These are phyloP conservation scores for Phrynosoma platyrhinos DNA, from an alignment of 2,113 vertebrate genomes.

Conservation along the genomic window DNA sequence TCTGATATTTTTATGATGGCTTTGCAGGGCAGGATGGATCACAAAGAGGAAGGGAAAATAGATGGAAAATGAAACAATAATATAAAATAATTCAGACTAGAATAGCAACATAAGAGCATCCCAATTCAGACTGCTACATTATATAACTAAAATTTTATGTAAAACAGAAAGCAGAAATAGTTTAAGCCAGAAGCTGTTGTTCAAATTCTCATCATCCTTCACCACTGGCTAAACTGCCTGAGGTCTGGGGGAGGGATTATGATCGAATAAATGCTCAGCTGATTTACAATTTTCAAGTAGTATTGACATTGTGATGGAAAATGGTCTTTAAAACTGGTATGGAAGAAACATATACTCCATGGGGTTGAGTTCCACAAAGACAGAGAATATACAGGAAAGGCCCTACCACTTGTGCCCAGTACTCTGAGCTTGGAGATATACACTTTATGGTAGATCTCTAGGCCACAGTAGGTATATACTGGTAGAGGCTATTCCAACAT, in stretches of 20 bases:
- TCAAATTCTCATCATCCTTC: no score
- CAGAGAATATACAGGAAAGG: background rate
- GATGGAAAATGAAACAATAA: no score
- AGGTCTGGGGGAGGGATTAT: background rate
- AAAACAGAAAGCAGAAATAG: no score
- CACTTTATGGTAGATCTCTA: background rate
- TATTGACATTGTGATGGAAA: background rate
- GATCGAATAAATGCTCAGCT: background rate
- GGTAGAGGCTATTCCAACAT: background rate
- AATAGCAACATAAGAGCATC: no score
- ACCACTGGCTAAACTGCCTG: background rate
- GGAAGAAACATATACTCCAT: background rate
- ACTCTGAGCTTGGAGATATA: background rate
- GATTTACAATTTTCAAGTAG: background rate
- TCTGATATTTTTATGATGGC: no score
- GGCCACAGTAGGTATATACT: background rate
- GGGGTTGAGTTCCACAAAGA: background rate
- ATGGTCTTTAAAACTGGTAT: background rate
- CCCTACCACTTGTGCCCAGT: background rate
- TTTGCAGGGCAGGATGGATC: no score
- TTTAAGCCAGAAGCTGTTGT: no score
- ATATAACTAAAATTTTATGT: no score
- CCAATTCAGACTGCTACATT: no score
- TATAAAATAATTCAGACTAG: no score
- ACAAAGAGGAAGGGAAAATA: background rate